Evolutionary conservation across 2,113 vertebrate genomes (phyloP), one percentile per base, ranked within the genome.

Genomic region (Myiozetetes cayanensis): DNA sequence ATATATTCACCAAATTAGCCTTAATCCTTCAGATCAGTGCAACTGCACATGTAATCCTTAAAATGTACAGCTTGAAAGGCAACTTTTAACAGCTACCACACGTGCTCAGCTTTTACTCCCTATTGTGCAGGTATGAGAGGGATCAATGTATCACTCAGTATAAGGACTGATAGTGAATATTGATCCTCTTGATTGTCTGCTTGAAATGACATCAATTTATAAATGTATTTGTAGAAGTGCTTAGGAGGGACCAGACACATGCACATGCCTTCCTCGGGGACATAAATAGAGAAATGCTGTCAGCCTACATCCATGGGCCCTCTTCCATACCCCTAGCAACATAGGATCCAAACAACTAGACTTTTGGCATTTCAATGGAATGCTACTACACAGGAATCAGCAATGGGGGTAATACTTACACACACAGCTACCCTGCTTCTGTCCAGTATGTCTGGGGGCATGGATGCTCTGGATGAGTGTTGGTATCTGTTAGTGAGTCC

Each of bases 201-300:
- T 55, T 83, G 63, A 83, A 88, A 73, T 73, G 2, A 22, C 41
- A 86, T 80, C 0, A 1, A 79, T 77, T 93, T 63, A 62, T 49
- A 79, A 91, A 93, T 68, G 46, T 49, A 66, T 50, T 80, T 92
- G 28, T 12, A 39, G 80, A 84, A 92, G 59, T 55, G 43, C 56
- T 88, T 78, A 61, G 80, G 47, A 74, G 83, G 55, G 27, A 71
- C 50, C 27, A 90, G 52, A 43, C 30, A 84, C 7, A 21, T 8
- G 17, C 4, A 4, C n/a, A 28, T 12, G 73, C 20, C 4, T 67
- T 86, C n/a, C 59, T 77, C 39, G 3, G 21, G 37, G 46, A 11
- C 43, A 10, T n/a, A 46, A 84, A 74, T 6, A 77, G 4, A 56
- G 44, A 77, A 74, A 14, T 53, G 41, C 49, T 56, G n/a, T 43